Evolutionary conservation across 2,797 vertebrate genomes (phyloP), one percentile per base, ranked within the genome.

Genomic region (Sylvia borin): DNA sequence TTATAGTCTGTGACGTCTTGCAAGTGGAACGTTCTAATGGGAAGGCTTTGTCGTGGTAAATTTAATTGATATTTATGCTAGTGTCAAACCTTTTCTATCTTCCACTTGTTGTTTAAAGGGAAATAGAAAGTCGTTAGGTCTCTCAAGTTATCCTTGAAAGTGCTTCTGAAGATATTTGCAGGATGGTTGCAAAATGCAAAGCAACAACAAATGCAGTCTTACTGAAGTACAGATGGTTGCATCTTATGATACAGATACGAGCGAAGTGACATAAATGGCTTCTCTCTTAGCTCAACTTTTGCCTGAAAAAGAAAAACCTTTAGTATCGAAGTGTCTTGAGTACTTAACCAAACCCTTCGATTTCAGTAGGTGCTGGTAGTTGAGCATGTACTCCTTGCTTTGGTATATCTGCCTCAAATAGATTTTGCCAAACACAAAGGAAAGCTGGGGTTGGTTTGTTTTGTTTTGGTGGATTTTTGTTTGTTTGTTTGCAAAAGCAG

Each of bases 1-100:
- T 76, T 78, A 1, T 0, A 38, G 29, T 7, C 10, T 8, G 3
- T 42, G 34, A 9, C 4, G 3, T 60, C 22, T 66, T 72, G 14
- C 9, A 7, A 32, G 42, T 4, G 16, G 32, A 65, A 18, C 64
- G 21, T 76, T 57, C 14, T 48, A 15, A 16, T 5, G 3, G 42
- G 7, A 61, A 26, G 29, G 8, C 11, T 36, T 71, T 55, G n/a
- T 21, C 1, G 2, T 16, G n/a, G 27, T 71, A 25, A 32, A 12
- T 34, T 54, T 43, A 29, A 20, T 8, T 25, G n/a, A 1, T 9
- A 2, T 62, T 68, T 67, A 2, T 26, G 1, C 5, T 45, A 4
- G 3, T 16, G 26, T 36, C 31, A 40, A 36, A 20, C 7, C 38
- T 19, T 8, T n/a, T 16, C 10, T 1, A 2, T 15, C 38, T 61